Evolutionary conservation across 2,888 invertebrate genomes (phyloP).

Genomic region (Andrena camellia): DNA sequence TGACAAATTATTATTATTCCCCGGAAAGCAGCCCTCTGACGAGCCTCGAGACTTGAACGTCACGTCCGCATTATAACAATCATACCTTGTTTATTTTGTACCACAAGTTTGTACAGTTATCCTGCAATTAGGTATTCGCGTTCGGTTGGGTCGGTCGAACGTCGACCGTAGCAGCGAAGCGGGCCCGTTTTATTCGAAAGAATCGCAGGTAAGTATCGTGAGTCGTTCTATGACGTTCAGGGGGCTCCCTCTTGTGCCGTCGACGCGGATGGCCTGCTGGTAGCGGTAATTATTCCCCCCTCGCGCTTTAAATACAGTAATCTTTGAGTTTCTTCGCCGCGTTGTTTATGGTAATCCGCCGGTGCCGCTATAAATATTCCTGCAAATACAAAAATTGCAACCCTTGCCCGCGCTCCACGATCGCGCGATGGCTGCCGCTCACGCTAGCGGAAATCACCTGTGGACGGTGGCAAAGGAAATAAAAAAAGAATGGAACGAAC

Average conservation of each 20-base stretch:
- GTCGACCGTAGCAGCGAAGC: neutral
- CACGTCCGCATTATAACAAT: neutral
- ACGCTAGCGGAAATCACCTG: slow-evolving; percentile 78
- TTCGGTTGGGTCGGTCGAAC: slow-evolving; percentile 7
- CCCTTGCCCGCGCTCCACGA: slow-evolving; percentile 65
- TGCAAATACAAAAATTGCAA: slow-evolving; percentile 83
- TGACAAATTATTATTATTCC: neutral
- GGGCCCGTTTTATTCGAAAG: slow-evolving; percentile 20
- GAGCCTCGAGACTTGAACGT: neutral
- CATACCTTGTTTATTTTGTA: neutral
- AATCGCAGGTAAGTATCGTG: slow-evolving; percentile 19
- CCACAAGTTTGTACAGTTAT: neutral
- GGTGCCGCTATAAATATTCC: slow-evolving; percentile 82
- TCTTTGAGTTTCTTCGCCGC: slow-evolving; percentile 80
- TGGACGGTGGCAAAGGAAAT: slow-evolving; percentile 40
- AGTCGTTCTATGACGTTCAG: slow-evolving; percentile 62
- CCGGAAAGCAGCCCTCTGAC: neutral
- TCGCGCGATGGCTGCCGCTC: slow-evolving; percentile 79
- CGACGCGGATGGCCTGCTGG: slow-evolving; percentile 68
- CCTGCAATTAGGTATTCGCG: neutral
- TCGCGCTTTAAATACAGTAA: slow-evolving; percentile 81
- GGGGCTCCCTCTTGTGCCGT: slow-evolving; percentile 71
- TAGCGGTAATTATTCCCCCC: slow-evolving; percentile 82
- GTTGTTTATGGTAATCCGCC: slow-evolving; percentile 84
- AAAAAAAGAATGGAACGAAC: slow-evolving; percentile 46